phyloP scores from a whole-genome alignment of 1,140 invertebrate species.

The Drosophila grimshawi region DNA sequence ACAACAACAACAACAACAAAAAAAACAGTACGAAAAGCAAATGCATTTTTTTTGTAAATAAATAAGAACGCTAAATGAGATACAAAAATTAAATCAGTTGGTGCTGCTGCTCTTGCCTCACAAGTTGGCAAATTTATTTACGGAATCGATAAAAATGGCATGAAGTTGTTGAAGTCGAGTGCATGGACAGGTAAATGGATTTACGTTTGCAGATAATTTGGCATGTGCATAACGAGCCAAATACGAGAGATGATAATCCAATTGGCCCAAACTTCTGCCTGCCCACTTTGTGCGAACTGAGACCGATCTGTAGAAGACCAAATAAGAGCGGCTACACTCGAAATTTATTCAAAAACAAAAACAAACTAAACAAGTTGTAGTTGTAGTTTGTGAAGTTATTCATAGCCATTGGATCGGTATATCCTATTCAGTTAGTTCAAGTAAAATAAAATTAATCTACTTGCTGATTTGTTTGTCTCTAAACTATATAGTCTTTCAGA shows the following conservation, averaged over 20 bases:
- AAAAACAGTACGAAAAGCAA: slow-evolving; percentile 41
- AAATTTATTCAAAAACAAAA: neutral
- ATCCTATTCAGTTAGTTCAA: too few species aligned
- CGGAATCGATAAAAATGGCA: slow-evolving; percentile 58
- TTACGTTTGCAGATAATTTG: slow-evolving; percentile 50
- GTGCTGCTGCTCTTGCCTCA: slow-evolving; percentile 16
- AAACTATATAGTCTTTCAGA: too few species aligned
- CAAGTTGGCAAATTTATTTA: slow-evolving; percentile 65
- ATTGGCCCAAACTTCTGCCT: slow-evolving; percentile 17
- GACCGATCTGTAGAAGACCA: neutral
- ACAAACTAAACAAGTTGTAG: neutral
- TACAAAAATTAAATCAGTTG: slow-evolving; percentile 44
- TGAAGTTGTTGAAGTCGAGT: slow-evolving; percentile 39
- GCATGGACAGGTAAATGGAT: slow-evolving; percentile 38
- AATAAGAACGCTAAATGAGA: slow-evolving; percentile 65
- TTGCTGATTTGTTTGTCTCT: too few species aligned
- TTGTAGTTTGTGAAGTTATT: too few species aligned
- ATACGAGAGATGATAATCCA: slow-evolving; percentile 43
- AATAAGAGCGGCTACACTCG: too few species aligned
- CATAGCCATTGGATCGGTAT: too few species aligned
- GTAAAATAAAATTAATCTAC: neutral
- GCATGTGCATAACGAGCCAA: slow-evolving; percentile 9
- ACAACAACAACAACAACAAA: neutral
- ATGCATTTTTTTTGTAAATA: slow-evolving; percentile 63
- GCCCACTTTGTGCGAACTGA: slow-evolving; percentile 22